These are phyloP conservation scores for Dendrocincla tyrannina DNA, from an alignment of 2,797 vertebrate species.

Conservation along the genomic window DNA sequence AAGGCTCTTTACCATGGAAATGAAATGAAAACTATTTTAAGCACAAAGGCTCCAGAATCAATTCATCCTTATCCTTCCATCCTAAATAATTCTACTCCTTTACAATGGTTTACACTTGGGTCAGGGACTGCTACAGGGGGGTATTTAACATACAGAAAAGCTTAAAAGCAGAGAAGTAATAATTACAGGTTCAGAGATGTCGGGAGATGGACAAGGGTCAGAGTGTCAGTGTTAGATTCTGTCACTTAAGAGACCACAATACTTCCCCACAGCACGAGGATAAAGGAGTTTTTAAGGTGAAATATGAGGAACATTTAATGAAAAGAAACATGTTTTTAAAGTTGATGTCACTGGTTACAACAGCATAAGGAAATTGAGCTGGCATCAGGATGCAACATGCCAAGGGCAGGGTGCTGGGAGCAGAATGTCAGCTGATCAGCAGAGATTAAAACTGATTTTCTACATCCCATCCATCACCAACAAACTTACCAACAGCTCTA, in stretches of 20 bases:
- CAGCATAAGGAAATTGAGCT: background rate
- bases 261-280: background rate
- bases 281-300: background rate
- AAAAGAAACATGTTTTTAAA: background rate
- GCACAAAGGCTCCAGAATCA: background rate
- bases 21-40: background rate
- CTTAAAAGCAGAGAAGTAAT: background rate
- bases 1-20: background rate
- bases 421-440: background rate
- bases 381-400: background rate
- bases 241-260: background rate
- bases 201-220: background rate
- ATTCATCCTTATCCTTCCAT: background rate
- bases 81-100: background rate
- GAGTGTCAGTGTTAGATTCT: background rate
- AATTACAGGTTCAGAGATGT: background rate
- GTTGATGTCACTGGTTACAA: background rate
- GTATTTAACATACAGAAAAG: background rate
- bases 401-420: background rate
- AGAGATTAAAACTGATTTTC: background rate
- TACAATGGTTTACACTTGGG: background rate
- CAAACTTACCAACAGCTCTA: background rate
- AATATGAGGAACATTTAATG: background rate
- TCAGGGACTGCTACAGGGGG: background rate
- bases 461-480: background rate